These are phyloP conservation scores for Mimas tiliae DNA, from an alignment of 2,888 invertebrate genomes.

Conservation along the genomic window DNA sequence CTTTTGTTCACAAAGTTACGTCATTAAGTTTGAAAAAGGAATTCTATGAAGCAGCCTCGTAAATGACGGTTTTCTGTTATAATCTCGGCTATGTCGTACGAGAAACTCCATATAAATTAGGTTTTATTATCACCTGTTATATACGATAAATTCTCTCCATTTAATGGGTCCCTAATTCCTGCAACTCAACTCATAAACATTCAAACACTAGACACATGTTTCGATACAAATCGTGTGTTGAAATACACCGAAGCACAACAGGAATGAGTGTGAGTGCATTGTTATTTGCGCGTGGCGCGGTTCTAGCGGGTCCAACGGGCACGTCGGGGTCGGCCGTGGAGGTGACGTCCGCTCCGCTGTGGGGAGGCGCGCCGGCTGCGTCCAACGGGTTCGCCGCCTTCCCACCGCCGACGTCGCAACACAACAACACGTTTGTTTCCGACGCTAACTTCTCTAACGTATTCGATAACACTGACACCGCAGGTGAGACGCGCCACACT, in stretches of 20 bases:
- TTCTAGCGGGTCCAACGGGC: constrained; percentile 45
- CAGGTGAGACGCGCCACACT: constrained; percentile 81
- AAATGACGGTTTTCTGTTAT: no score
- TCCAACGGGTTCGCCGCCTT: constrained; percentile 62
- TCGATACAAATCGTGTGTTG: no score
- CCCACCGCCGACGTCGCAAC: constrained; percentile 55
- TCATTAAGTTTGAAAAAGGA: no score
- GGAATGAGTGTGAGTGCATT: constrained; percentile 32
- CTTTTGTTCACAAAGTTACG: no score
- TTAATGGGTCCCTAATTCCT: no score
- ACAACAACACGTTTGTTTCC: constrained; percentile 88
- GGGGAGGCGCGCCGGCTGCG: constrained; percentile 53
- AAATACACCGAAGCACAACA: neutral
- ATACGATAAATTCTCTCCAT: no score
- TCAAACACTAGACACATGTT: no score
- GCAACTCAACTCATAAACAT: no score
- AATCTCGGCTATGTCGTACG: no score
- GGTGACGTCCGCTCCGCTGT: constrained; percentile 42
- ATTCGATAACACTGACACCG: constrained; percentile 90
- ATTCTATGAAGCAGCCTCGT: no score
- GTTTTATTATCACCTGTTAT: no score
- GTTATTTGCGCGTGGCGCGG: constrained; percentile 38
- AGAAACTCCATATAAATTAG: no score
- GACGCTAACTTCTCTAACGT: constrained; percentile 95
- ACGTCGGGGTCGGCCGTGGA: constrained; percentile 38